Evolutionary conservation across 2,888 invertebrate genomes (phyloP).

Genomic region (Lydus trimaculatus): DNA sequence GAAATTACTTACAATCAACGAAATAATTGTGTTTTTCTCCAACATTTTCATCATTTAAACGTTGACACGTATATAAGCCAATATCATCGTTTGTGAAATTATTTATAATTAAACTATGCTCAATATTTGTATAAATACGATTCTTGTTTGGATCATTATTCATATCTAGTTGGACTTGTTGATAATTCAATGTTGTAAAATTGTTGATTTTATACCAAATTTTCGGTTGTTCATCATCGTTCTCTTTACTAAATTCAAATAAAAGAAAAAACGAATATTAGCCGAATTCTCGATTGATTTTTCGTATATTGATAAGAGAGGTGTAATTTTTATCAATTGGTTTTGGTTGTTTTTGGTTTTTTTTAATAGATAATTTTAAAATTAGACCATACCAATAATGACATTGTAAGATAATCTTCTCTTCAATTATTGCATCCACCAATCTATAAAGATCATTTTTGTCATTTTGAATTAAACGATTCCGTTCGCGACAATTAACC

Average conservation of each 20-base stretch:
- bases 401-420: slow-evolving; percentile 61
- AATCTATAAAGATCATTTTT: slow-evolving; percentile 61
- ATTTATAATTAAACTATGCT: slow-evolving; percentile 61
- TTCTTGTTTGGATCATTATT: slow-evolving; percentile 59
- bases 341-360: background rate
- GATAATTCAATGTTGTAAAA: slow-evolving; percentile 47
- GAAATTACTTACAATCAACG: slow-evolving; percentile 58
- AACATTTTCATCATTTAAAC: slow-evolving; percentile 54
- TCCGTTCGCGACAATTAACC: slow-evolving; percentile 60
- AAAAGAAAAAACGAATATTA: background rate
- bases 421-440: slow-evolving; percentile 58
- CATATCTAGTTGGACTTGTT: slow-evolving; percentile 62
- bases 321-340: background rate
- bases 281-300: background rate
- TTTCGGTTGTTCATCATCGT: slow-evolving; percentile 58
- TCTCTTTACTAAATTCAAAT: slow-evolving; percentile 52
- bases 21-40: slow-evolving; percentile 62
- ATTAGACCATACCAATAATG: slow-evolving; percentile 62
- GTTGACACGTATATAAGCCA: slow-evolving; percentile 64
- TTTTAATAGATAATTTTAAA: background rate
- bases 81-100: slow-evolving; percentile 57
- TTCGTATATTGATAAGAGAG: background rate
- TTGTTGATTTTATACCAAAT: slow-evolving; percentile 63
- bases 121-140: slow-evolving; percentile 58
- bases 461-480: slow-evolving; percentile 58